phyloP scores from a whole-genome alignment of 2,888 invertebrate genomes.

The Odontocolon sp. region DNA sequence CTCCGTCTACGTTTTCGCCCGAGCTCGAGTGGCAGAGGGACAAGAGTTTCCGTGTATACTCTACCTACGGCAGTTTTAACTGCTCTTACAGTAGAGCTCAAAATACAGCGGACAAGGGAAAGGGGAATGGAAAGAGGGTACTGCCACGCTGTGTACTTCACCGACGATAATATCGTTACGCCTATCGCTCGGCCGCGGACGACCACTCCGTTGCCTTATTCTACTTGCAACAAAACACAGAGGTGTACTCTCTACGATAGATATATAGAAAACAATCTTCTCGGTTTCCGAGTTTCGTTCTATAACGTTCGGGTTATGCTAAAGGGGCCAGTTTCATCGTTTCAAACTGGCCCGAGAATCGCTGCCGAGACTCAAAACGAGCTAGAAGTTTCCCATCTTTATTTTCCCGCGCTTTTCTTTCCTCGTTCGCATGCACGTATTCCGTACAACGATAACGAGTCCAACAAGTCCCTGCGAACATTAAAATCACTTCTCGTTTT shows the following conservation, averaged over 20 bases:
- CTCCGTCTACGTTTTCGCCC: constrained; percentile 20
- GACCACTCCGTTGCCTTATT: constrained; percentile 4
- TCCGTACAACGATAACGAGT: constrained; percentile 50
- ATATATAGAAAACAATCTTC: constrained; percentile 11
- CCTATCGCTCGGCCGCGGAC: constrained; percentile 48
- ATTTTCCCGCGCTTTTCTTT: constrained; percentile 2
- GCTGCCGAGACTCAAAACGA: too few species aligned
- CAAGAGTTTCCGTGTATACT: constrained; percentile 14
- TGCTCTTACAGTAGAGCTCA: constrained; percentile 22
- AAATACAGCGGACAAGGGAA: neutral
- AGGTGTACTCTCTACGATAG: neutral
- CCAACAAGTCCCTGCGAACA: constrained; percentile 34
- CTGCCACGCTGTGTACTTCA: constrained; percentile 29
- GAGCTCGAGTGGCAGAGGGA: neutral
- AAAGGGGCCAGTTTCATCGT: neutral
- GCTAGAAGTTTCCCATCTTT: constrained; percentile 1
- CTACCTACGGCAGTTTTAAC: constrained; percentile 53
- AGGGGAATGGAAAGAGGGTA: constrained; percentile 7
- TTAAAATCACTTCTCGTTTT: constrained; percentile 55
- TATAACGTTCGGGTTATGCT: neutral
- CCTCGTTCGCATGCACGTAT: constrained; percentile 4
- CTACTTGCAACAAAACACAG: too few species aligned
- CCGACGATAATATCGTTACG: constrained; percentile 60
- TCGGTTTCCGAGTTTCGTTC: neutral
- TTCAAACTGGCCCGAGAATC: neutral